These are phyloP conservation scores for Philereme transversata DNA, from an alignment of 2,888 invertebrate species.

Conservation along the genomic window DNA sequence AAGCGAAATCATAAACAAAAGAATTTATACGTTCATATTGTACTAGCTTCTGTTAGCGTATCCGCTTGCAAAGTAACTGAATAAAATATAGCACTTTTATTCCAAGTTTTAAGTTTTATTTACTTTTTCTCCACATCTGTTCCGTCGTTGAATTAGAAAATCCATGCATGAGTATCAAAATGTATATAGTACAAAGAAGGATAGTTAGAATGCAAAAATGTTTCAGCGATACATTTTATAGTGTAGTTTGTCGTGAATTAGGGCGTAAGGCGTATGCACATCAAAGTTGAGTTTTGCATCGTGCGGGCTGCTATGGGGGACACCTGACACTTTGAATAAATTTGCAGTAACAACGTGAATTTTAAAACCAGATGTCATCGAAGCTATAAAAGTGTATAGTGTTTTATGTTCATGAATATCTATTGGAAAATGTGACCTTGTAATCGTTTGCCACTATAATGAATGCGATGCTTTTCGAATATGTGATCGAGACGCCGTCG, in stretches of 20 bases:
- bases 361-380: constrained; percentile 68
- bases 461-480: neutral
- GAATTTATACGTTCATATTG: too few species aligned
- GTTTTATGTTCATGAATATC: constrained; percentile 2
- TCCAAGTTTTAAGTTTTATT: constrained; percentile 44
- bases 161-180: too few species aligned
- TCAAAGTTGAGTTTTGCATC: constrained; percentile 53
- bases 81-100: too few species aligned
- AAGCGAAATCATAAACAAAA: too few species aligned
- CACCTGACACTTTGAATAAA: constrained; percentile 79
- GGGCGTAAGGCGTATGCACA: constrained; percentile 50
- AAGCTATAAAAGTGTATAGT: constrained; percentile 54
- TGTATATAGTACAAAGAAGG: too few species aligned
- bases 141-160: too few species aligned
- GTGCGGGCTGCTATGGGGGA: constrained; percentile 61
- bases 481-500: neutral
- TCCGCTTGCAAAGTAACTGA: too few species aligned
- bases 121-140: too few species aligned
- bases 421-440: constrained; percentile 17
- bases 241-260: constrained; percentile 50
- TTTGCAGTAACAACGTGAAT: constrained; percentile 70
- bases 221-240: constrained; percentile 45
- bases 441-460: neutral
- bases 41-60: too few species aligned
- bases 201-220: constrained; percentile 43